phyloP scores from a whole-genome alignment of 2,113 vertebrate genomes.

The Ceuthmochares aereus region DNA sequence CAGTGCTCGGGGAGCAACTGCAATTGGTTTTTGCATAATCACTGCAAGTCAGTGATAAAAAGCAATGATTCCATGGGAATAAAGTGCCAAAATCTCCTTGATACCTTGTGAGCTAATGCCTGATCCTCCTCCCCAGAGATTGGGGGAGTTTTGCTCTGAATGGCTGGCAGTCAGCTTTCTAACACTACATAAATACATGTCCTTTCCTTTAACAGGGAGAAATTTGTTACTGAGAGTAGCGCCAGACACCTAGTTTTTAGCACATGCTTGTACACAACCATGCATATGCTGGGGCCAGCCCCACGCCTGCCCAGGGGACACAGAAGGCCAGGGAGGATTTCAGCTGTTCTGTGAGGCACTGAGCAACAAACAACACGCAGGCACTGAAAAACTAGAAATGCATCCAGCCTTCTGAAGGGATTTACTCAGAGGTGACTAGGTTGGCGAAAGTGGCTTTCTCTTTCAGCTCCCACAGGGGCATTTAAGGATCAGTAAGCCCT shows the following conservation, averaged over 20 bases:
- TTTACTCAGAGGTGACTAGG: background rate
- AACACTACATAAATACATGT: background rate
- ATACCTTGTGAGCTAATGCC: background rate
- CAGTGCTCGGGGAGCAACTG: background rate
- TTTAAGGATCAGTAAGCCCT: background rate
- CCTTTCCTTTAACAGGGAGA: background rate
- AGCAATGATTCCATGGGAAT: background rate
- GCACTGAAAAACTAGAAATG: background rate
- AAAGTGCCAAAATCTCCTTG: background rate
- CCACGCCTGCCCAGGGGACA: rapidly evolving
- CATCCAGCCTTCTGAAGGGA: background rate
- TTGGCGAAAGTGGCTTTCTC: background rate
- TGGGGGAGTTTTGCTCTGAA: background rate
- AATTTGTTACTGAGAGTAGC: background rate
- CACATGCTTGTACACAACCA: rapidly evolving
- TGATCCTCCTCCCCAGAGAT: background rate
- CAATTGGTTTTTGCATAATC: background rate
- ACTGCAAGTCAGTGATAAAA: background rate
- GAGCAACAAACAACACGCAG: background rate
- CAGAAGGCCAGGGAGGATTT: background rate
- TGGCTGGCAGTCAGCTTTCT: background rate
- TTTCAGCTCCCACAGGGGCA: background rate
- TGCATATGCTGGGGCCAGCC: background rate
- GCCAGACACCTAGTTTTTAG: background rate
- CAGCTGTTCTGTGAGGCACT: background rate